Conservation (phyloP, 1,140 invertebrate species). For the Panulirus ornatus region DNA sequence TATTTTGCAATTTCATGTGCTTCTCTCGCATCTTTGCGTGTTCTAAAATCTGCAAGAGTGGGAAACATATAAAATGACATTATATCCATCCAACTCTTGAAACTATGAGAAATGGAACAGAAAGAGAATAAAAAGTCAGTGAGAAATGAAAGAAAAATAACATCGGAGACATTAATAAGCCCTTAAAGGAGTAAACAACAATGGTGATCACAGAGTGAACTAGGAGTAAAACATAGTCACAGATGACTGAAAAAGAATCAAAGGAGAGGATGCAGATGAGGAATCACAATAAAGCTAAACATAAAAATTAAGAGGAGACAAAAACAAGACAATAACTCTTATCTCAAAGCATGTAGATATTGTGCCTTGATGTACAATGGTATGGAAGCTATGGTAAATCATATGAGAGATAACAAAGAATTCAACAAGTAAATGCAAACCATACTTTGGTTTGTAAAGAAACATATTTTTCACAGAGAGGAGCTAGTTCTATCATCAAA, state of each 20-base stretch:
- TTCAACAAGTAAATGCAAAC: background rate
- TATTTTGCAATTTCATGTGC: constrained; percentile 84
- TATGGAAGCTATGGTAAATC: background rate
- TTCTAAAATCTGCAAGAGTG: constrained; percentile 79
- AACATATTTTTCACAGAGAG: background rate
- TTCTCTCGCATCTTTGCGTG: constrained; percentile 77
- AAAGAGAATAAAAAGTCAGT: too few relatives aligned
- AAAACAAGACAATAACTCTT: background rate
- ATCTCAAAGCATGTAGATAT: background rate
- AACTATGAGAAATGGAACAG: background rate
- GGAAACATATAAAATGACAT: background rate
- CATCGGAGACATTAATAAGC: too few relatives aligned
- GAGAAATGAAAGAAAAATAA: too few relatives aligned
- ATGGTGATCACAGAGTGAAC: too few relatives aligned
- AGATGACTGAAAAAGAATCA: too few relatives aligned
- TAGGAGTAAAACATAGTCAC: too few relatives aligned
- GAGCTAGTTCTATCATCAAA: background rate
- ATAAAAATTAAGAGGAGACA: background rate
- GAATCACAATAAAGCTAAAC: background rate
- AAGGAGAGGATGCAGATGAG: too few relatives aligned
- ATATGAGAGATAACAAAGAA: background rate
- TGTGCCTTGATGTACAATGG: background rate
- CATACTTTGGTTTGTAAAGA: background rate
- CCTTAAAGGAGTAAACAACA: too few relatives aligned
- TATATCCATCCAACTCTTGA: background rate